A percentile compares a stretch with the other conserved stretches of the same genome.
These are phyloP conservation scores for Scolopax mira DNA, from an alignment of 2,113 vertebrate species.

Conservation along the genomic window DNA sequence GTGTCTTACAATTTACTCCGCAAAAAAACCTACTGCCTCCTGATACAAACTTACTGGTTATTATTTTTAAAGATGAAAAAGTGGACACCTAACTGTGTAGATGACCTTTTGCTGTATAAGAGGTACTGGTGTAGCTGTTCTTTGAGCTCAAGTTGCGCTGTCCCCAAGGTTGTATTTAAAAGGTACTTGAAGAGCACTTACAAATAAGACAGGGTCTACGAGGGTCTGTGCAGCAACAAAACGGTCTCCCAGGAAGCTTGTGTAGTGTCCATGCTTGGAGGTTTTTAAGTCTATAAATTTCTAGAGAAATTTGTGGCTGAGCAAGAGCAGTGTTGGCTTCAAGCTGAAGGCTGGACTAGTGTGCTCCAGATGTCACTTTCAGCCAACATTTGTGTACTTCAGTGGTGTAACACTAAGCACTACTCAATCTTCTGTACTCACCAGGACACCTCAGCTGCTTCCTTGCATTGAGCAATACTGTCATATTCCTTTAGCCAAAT, in stretches of 20 bases:
- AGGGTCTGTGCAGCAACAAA: neutral
- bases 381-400: neutral
- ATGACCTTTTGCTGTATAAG: neutral
- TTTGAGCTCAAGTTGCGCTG: neutral
- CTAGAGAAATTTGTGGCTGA: neutral
- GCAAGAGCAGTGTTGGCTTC: neutral
- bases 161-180: neutral
- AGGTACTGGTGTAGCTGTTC: neutral
- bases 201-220: accelerated
- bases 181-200: neutral
- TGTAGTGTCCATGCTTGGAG: neutral
- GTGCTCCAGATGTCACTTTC: neutral
- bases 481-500: neutral
- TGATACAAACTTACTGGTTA: neutral
- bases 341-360: neutral
- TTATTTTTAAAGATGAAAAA: neutral
- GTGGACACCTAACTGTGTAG: neutral
- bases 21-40: neutral
- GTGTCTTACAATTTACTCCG: neutral
- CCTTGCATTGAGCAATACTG: neutral
- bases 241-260: neutral
- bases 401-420: neutral
- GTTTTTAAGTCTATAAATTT: neutral
- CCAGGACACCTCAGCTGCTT: neutral
- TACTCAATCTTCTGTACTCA: neutral